These are phyloP conservation scores for Meleagris gallopavo DNA, from an alignment of 2,113 vertebrate genomes.

Conservation along the genomic window DNA sequence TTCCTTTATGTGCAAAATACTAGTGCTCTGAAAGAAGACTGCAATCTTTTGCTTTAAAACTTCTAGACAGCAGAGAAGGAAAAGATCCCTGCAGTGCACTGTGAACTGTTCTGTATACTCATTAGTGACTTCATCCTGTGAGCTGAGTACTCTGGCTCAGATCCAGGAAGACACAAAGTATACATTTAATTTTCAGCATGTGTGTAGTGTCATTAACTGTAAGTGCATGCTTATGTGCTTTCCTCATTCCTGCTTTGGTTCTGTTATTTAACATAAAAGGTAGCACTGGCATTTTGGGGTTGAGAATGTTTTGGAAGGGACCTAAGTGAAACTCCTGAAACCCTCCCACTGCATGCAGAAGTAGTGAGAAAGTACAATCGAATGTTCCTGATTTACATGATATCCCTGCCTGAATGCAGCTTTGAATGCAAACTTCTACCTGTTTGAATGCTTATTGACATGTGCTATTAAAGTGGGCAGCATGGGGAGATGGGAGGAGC, in stretches of 20 bases:
- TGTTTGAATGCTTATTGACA: background rate
- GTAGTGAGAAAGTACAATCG: background rate
- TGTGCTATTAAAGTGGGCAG: background rate
- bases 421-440: background rate
- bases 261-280: background rate
- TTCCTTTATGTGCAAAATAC: background rate
- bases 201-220: conserved; percentile 15
- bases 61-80: background rate
- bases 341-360: background rate
- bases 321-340: background rate
- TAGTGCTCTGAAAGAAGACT: background rate
- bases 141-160: conserved; percentile 5
- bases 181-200: conserved; percentile 56
- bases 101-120: background rate
- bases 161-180: conserved; percentile 35
- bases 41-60: conserved; percentile 3
- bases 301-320: background rate
- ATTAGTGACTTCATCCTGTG: background rate
- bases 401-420: background rate
- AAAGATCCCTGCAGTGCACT: background rate
- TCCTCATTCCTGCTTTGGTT: conserved; percentile 7
- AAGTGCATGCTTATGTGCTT: conserved; percentile 13
- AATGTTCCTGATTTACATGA: background rate
- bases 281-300: background rate
- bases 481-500: background rate